A percentile compares a stretch with the other conserved stretches of the same genome.
Conservation (phyloP, 2,888 invertebrate genomes). For the Gari tellinella region DNA sequence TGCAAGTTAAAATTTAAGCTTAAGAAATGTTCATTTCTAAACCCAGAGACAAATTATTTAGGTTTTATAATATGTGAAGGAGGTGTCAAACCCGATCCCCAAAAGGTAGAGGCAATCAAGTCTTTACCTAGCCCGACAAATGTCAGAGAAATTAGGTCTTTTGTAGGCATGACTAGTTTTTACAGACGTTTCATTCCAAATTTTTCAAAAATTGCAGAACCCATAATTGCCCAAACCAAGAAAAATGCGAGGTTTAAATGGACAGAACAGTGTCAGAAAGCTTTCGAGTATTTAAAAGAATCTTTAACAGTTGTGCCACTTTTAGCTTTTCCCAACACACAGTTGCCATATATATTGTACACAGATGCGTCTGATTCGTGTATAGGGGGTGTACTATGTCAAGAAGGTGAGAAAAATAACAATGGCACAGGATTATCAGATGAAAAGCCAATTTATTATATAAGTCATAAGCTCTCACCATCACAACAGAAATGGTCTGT, state of each 20-base stretch:
- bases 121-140: constrained; percentile 10
- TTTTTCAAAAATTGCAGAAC: constrained; percentile 35
- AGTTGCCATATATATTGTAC: constrained; percentile 31
- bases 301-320: constrained; percentile 38
- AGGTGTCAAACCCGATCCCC: constrained; percentile 9
- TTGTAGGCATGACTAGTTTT: constrained; percentile 56
- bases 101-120: constrained; percentile 20
- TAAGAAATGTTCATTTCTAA: constrained; percentile 20
- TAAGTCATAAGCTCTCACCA: constrained; percentile 24
- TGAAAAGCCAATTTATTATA: constrained; percentile 27
- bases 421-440: no score
- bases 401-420: neutral
- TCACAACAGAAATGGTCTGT: constrained; percentile 15
- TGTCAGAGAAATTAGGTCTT: constrained; percentile 44
- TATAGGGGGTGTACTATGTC: constrained; percentile 28
- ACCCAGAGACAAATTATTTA: constrained; percentile 22
- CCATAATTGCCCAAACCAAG: constrained; percentile 23
- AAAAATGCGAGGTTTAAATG: constrained; percentile 38
- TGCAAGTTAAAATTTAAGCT: constrained; percentile 27
- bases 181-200: constrained; percentile 53
- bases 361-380: constrained; percentile 38
- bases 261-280: constrained; percentile 18
- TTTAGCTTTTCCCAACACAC: constrained; percentile 37
- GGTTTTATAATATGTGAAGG: constrained; percentile 15
- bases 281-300: constrained; percentile 47